Evolutionary conservation across 1,140 invertebrate species (phyloP), one percentile per base, ranked within the genome.

Genomic region (Zaprionus davidi): DNA sequence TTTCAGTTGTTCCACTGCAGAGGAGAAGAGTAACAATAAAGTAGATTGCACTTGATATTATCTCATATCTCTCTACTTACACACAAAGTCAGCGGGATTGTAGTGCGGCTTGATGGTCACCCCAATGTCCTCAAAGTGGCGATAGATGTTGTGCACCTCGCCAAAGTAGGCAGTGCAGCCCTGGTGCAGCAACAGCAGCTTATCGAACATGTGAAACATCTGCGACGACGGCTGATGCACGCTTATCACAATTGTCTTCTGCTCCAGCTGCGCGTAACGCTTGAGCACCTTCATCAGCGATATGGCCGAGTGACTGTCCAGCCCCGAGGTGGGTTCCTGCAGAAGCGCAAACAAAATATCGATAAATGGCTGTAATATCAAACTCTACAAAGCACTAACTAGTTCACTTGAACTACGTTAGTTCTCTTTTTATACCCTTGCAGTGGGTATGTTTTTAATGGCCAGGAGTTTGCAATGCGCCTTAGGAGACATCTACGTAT

Each of bases 151-250:
- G 64, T 94, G 93, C n/a, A 95, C 95, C 71, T 96, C 94, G 3
- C 97, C 97, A 92, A 96, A 97, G 91, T 97, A 98, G 1, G 96
- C 96, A 36, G 96, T 96, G 85, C 96, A 94, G 46, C 97, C 97
- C 71, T 95, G 95, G 81, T 95, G 96, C 13, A 98, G 93, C 24
- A 97, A 92, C n/a, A 97, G 93, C 55, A 97, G 93, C 91, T 96
- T 96, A 93, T 96, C 96, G 90, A 97, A 97, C 94, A 97, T 96
- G 93, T 97, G 96, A 92, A 98, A 98, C 93, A 98, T 97, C 93
- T 97, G 96, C 55, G 97, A 97, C 38, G 97, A 97, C 0, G 97
- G 97, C 91, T 98, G 97, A 92, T 98, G 97, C 12, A 98, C 96
- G 24, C 97, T 97, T 22, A 97, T 94, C 38, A 98, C 95, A 34